Base-by-base conservation (phyloP, 2,888 invertebrate genomes). In the Dusona sp. region DNA sequence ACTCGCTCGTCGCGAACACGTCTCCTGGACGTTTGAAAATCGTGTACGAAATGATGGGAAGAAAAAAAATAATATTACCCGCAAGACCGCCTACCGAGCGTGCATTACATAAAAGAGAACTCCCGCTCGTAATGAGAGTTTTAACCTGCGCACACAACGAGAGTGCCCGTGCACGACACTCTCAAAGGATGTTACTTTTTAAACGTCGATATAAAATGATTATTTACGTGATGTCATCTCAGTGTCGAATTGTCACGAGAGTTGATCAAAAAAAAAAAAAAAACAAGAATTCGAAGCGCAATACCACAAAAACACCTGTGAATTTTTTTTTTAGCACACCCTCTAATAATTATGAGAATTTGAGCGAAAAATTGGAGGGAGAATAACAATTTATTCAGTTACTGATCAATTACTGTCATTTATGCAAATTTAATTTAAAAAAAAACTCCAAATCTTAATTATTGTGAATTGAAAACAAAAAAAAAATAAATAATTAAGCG, bases 81-180 rank as follows among this genome's bases (percentile, higher is more conserved):
- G 48, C 25, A 22, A 51, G 61, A 68, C 77, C 61, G 68, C 57
- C 57, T 64, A 80, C 64, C 74, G 61, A 61, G 74, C 36, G 68
- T 19, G 65, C 29, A 79, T 86, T 86, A 74, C 84, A 84, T 86
- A 86, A 86, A 80, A 29, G 36, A 29, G 81, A 65, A 48, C 29
- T 25, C 64, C 61, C 67, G 65, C 65, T 38, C 68, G 79, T 77
- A 45, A 72, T 68, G 73, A 72, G 57, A 67, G 51, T 81, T 74
- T 73, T 65, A 79, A 78, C 38, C 67, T 51, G 65, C 42, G 22
- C 38, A 36, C n/a, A 57, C 77, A 72, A 74, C 64, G 48, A 74
- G 25, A 68, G 57, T 29, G 6, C 51, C 36, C 22, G 67, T 68
- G 68, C 79, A 42, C 61, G 70, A 36, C 36, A 51, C 45, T 38